phyloP scores from a whole-genome alignment of 2,113 vertebrate species.

The Amazona guildingii region DNA sequence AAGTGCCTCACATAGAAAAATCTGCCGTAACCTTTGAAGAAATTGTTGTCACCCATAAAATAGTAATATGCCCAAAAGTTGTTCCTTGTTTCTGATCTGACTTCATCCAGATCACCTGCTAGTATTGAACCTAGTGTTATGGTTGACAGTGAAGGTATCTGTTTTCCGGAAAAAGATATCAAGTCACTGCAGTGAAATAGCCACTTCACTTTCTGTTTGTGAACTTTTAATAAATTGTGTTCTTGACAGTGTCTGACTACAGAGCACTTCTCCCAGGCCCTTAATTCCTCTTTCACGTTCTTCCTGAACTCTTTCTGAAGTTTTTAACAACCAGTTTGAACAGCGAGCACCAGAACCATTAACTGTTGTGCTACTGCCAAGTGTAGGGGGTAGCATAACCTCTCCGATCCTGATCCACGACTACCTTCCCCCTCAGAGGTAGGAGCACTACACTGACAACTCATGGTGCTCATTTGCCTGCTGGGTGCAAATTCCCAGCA shows the following conservation, averaged over 20 bases:
- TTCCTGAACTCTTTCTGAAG: neutral
- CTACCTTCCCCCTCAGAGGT: neutral
- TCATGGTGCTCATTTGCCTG: neutral
- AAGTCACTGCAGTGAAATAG: neutral
- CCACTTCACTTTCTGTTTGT: neutral
- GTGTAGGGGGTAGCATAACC: accelerated
- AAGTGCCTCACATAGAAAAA: neutral
- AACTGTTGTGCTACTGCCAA: accelerated
- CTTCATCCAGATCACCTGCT: neutral
- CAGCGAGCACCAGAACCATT: neutral
- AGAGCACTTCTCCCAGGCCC: neutral
- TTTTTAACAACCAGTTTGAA: neutral
- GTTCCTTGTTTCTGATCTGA: neutral
- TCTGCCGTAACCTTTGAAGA: neutral
- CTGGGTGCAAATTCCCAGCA: neutral
- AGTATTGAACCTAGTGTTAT: neutral
- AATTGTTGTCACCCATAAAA: neutral
- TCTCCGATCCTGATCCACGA: neutral
- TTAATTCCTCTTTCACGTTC: neutral
- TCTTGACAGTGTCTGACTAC: neutral
- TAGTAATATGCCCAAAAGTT: neutral
- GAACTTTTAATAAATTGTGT: neutral
- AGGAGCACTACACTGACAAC: neutral
- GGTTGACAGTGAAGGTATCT: neutral
- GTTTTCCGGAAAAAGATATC: neutral